Base-by-base conservation (phyloP, 2,888 invertebrate genomes). In the Phengaris alcon region DNA sequence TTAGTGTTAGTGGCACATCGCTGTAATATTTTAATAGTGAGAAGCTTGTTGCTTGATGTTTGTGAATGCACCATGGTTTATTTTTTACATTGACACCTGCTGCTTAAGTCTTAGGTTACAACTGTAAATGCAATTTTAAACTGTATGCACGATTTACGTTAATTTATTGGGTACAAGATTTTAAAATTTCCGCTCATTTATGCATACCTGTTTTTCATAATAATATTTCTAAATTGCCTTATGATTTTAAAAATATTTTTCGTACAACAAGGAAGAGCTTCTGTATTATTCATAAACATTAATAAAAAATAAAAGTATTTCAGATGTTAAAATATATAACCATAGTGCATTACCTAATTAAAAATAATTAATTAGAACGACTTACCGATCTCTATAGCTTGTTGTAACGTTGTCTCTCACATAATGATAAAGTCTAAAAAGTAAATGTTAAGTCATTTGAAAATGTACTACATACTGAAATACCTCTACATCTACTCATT, bases 241-340 rank as follows among this genome's bases (percentile, higher is more conserved):
- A 9, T 59, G 59, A 1, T 12, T 64, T 64, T 12, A 64, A 13
- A 6, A 35, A 35, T 10, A 6, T 6, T 35, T 64, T 35, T 12
- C 5, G 2, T 59, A 22, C 9, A 15, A 57, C 57, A 57, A 57
- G 15, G n/a, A 9, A 57, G 15, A 9, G 10, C 48, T 7, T 48
- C 48, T 48, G 52, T 64, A 64, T 4, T 55, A 55, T 55, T 55
- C 13, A 55, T 7, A 55, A n/a, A 55, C 13, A 22, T 22, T 22
- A 6, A n/a, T n/a, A 55, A 55, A 55, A 54, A 9, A 51, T 51
- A 55, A 15, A n/a, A 51, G 2, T 22, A 52, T 35, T 72, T 52
- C 72, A n/a, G 72, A 72, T 72, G 72, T 54, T 72, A 72, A 72
- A 72, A 72, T 72, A 6, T 72, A 35, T 54, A 69, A 72, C 52